Evolutionary conservation across 2,113 vertebrate species (phyloP).

Genomic region (Amblyornis subalaris): DNA sequence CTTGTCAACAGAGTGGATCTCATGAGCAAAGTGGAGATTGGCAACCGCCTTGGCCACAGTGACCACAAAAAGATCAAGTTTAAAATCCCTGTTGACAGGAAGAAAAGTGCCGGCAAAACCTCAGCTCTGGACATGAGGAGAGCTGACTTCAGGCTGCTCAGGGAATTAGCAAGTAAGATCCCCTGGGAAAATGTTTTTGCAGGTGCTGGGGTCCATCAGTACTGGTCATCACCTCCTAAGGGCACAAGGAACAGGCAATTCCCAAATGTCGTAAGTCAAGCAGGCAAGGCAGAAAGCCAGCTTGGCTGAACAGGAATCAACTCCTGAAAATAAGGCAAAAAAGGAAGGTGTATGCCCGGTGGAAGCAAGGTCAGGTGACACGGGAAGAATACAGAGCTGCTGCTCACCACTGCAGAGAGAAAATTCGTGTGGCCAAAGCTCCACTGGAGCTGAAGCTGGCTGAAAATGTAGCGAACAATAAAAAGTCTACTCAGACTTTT

Average conservation of each 20-base stretch:
- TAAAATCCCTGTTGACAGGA: background rate
- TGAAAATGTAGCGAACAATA: background rate
- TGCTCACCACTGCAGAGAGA: background rate
- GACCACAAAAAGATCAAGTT: accelerated
- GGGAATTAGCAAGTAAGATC: background rate
- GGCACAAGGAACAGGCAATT: background rate
- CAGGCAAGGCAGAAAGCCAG: background rate
- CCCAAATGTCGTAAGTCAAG: background rate
- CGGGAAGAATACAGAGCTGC: background rate
- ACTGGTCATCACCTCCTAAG: background rate
- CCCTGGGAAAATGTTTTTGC: background rate
- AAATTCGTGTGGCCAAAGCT: background rate
- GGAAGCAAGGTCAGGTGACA: background rate
- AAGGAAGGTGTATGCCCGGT: background rate
- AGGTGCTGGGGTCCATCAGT: background rate
- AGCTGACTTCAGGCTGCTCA: background rate
- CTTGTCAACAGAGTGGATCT: background rate
- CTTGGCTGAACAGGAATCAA: too few species aligned
- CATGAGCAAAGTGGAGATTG: background rate
- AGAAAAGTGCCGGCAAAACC: background rate
- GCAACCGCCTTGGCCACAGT: background rate
- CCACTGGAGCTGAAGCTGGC: accelerated
- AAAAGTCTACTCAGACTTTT: background rate
- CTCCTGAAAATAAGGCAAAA: background rate
- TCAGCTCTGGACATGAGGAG: background rate